Conservation (phyloP, 2,113 vertebrate species). For the Bambusicola thoracicus region DNA sequence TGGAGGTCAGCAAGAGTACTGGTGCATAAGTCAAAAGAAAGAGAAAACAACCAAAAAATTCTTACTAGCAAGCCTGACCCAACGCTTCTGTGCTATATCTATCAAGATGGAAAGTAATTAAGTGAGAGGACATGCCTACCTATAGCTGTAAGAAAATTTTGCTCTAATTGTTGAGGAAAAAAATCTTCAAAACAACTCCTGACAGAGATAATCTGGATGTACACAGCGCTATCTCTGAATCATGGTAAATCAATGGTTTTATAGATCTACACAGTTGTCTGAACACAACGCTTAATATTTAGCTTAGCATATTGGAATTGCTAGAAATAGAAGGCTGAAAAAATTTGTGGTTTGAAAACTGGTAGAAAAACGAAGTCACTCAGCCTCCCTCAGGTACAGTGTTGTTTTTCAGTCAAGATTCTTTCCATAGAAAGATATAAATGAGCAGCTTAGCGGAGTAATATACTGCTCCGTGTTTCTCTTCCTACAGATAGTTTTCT, state of each 20-base stretch:
- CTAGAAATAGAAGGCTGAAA: not conserved
- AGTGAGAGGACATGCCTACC: not conserved
- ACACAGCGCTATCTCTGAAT: not conserved
- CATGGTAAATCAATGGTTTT: not conserved
- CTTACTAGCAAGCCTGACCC: not conserved
- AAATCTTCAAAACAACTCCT: not conserved
- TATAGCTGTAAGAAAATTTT: not conserved
- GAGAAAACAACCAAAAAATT: not conserved
- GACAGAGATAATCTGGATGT: not conserved
- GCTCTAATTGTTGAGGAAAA: not conserved
- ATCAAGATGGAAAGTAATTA: not conserved
- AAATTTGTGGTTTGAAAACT: not conserved
- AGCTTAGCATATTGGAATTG: not conserved
- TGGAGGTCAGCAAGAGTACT: not conserved
- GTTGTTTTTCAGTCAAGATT: not conserved
- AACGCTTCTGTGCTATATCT: not conserved
- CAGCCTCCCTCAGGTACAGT: not conserved
- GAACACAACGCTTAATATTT: not conserved
- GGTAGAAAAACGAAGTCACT: not conserved
- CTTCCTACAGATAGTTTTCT: not conserved
- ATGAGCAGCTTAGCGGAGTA: not conserved
- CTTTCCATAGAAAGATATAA: not conserved
- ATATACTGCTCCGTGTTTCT: fast-evolving
- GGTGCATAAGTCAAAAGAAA: not conserved
- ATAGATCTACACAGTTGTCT: not conserved